Base-by-base conservation (phyloP, 2,797 vertebrate genomes). In the Xyrichtys novacula region DNA sequence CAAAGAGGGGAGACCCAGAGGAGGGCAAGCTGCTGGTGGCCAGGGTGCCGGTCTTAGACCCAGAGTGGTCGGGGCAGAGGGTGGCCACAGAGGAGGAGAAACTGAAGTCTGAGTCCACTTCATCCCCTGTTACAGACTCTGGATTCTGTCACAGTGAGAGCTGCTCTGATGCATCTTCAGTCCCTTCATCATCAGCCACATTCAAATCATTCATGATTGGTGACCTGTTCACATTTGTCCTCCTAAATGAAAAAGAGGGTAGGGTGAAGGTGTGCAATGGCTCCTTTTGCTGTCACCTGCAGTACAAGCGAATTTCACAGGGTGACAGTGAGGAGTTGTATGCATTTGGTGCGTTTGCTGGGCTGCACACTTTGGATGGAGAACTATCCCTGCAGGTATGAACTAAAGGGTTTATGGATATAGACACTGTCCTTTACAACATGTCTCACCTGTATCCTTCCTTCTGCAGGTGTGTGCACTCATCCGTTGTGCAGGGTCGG, bases 121-220 rank as follows among this genome's bases (percentile, higher is more conserved):
- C 14, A 14, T 12, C 58, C 5, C 0, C 16, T 31, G 3, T 55
- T 53, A 1, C 22, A 23, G 72, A 76, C 2, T 32, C 66, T 2
- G 49, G 64, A 11, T 71, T 72, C 75, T 97, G 95, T 70, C 74
- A 69, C 25, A 83, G 74, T 53, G 90, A 88, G 2, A 80, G 60
- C 16, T 89, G 91, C 47, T 59, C 17, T 1, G 54, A 65, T 14
- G 3, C 17, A 9, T 10, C 56, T 7, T 6, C 59, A 15, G 19
- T 11, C 20, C 31, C 61, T 28, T 2, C 69, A 1, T 28, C 54
- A 23, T 25, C 79, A 3, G 0, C 2, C 44, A 78, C 74, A 1
- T 98, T 98, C 83, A 68, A 86, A 55, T 90, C 94, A 5, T 87
- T 92, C 74, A 98, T 99, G 95, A 97, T 97, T 96, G 91, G 95